Evolutionary conservation across 2,797 vertebrate genomes (phyloP).

Genomic region (Hybognathus amarus): DNA sequence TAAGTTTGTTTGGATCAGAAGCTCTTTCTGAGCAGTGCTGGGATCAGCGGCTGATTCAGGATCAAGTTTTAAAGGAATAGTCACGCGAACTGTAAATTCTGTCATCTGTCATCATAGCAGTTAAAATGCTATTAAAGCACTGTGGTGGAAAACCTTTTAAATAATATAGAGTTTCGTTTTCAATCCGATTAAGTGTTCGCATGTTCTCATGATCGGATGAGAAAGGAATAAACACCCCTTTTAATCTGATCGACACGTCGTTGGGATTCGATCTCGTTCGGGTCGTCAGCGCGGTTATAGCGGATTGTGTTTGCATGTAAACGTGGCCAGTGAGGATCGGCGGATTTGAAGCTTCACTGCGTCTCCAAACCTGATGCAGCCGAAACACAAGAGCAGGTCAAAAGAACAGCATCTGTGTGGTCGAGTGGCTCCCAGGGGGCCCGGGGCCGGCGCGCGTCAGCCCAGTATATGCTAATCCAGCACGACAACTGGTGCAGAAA

Average conservation of each 20-base stretch:
- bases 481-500: slow-evolving; percentile 77
- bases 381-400: background rate
- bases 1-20: background rate
- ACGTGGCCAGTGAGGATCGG: background rate
- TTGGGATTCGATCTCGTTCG: no score
- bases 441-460: slow-evolving; percentile 68
- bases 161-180: no score
- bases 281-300: no score
- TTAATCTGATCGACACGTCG: no score
- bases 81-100: background rate
- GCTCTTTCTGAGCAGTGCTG: slow-evolving; percentile 15
- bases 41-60: background rate
- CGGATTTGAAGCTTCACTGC: background rate
- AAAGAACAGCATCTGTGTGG: slow-evolving; percentile 9
- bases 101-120: no score
- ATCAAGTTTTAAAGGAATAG: background rate
- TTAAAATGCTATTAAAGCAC: no score
- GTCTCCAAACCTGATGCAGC: background rate
- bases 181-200: no score
- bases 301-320: no score
- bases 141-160: no score
- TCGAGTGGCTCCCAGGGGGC: slow-evolving; percentile 57
- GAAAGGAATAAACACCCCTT: no score
- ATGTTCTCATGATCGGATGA: no score
- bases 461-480: slow-evolving; percentile 71